Base-by-base conservation (phyloP, 2,888 invertebrate species). In the Camptogramma bilineatum region DNA sequence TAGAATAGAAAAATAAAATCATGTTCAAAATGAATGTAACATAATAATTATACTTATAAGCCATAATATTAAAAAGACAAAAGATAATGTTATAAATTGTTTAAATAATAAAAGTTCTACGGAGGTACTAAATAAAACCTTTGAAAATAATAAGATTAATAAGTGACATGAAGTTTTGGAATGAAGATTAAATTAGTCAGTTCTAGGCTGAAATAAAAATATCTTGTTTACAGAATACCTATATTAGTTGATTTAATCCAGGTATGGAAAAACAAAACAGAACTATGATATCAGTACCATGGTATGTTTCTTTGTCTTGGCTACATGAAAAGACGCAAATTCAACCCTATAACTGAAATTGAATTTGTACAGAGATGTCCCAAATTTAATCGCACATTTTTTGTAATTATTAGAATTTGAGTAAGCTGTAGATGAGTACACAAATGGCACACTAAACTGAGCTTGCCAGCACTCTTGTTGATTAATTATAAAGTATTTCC, bases 391-490 rank as follows among this genome's bases (percentile, higher is more conserved):
- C 42, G 59, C 66, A 66, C 62, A 62, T 48, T 64, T 28, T 46
- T 44, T 62, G 62, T 62, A 66, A 52, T 55, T 62, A 61, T 17
- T 64, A 58, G 51, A 31, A 56, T 60, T 61, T 47, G 28, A 42
- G 16, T 64, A 55, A 61, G 44, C 50, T 51, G 51, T 66, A 55
- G 52, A 48, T 48, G 55, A 64, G 52, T 48, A 54, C 52, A 55
- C 34, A 42, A 39, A 57, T 21, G 62, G 60, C 78, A 78, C 75
- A 73, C 74, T 74, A 75, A 78, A 83, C 75, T 76, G 82, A 85
- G 85, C 85, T 87, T 86, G 81, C 80, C 77, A 82, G 84, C 84
- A 85, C 84, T 81, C 78, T 87, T 88, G 87, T 87, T 90, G 78
- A 82, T 81, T 88, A 89, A 84, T 87, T 86, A 68, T 86, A 85